phyloP scores from a whole-genome alignment of 2,888 invertebrate species.

The Hemaris fuciformis region DNA sequence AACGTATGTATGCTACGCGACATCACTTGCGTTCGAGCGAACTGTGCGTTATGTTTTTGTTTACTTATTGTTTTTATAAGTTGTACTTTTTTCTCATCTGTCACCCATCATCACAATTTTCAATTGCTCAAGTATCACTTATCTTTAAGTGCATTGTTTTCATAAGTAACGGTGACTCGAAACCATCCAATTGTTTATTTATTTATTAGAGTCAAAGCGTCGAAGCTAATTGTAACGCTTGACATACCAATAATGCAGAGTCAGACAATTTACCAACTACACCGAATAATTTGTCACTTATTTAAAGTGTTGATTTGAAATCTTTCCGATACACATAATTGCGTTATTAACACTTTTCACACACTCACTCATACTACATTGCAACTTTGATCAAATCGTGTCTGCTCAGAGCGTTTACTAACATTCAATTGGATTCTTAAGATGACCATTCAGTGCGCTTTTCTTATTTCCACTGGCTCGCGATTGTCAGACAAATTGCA shows the following conservation, averaged over 20 bases:
- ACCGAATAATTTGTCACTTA: not conserved
- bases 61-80: not conserved
- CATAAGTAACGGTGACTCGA: not conserved
- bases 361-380: not conserved
- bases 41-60: not conserved
- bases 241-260: not conserved
- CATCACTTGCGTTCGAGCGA: not conserved
- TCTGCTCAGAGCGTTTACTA: not conserved
- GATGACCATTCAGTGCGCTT: not conserved
- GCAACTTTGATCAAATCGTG: not conserved
- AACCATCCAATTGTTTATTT: not conserved
- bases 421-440: not conserved
- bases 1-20: slow-evolving; percentile 31
- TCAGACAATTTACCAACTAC: not conserved
- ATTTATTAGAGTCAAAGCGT: not conserved
- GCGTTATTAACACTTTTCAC: not conserved
- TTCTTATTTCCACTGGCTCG: not conserved
- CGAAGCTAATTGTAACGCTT: not conserved
- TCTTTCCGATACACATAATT: not conserved
- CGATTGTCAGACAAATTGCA: not conserved
- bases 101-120: slow-evolving; percentile 11
- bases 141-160: not conserved
- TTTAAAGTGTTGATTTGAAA: not conserved
- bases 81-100: not conserved
- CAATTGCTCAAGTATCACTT: slow-evolving; percentile 9